Conservation (phyloP, 2,797 vertebrate genomes). For the Dipus sagitta region DNA sequence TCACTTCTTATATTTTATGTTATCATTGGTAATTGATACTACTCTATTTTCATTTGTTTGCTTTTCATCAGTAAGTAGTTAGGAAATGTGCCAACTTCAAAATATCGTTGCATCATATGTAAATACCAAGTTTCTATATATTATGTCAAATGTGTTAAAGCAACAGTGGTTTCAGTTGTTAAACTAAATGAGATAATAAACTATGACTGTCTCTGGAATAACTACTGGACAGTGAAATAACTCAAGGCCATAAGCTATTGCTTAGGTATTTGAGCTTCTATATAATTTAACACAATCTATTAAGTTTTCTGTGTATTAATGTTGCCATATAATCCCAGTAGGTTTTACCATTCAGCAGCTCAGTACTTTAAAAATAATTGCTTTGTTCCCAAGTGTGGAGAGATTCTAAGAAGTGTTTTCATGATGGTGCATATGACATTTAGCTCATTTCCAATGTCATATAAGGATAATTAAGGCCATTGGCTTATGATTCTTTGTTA, state of each 20-base stretch:
- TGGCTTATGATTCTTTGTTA: neutral
- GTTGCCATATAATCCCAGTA: neutral
- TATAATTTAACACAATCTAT: neutral
- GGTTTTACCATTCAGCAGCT: neutral
- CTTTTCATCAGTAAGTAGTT: neutral
- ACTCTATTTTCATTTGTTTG: neutral
- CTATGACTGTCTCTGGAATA: neutral
- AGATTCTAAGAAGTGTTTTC: neutral
- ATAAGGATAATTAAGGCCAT: constrained; percentile 29
- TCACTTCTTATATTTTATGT: neutral
- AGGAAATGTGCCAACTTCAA: neutral
- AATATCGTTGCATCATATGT: neutral
- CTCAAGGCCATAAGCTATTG: neutral
- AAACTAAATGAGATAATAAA: neutral
- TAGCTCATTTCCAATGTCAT: neutral
- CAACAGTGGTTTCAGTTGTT: constrained; percentile 4
- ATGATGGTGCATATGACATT: neutral
- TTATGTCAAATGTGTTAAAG: neutral
- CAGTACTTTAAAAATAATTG: constrained; percentile 53
- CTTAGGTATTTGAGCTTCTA: neutral
- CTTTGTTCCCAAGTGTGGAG: neutral
- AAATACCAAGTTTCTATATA: neutral
- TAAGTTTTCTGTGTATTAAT: neutral
- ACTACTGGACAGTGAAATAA: constrained; percentile 22
- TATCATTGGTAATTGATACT: neutral